A percentile compares a stretch with the other conserved stretches of the same genome.
Evolutionary conservation across 2,113 vertebrate genomes (phyloP).

Genomic region (Pardalotus punctatus): DNA sequence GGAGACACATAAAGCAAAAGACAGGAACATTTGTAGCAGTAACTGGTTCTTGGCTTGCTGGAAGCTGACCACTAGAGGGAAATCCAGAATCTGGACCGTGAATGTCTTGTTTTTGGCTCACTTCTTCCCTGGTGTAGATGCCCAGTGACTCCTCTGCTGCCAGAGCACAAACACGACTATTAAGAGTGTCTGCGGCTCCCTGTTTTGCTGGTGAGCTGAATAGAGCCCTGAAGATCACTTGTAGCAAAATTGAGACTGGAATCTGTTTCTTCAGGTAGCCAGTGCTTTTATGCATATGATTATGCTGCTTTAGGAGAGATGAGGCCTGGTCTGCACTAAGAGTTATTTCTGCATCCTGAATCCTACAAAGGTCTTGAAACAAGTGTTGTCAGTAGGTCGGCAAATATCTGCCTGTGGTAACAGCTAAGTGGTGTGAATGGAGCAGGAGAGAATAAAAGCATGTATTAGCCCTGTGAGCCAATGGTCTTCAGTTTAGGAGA

Average conservation of each 20-base stretch:
- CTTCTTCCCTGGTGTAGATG: not conserved
- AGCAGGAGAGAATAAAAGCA: not conserved
- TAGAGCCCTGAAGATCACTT: not conserved
- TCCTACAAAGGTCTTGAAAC: not conserved
- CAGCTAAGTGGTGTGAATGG: not conserved
- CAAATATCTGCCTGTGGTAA: not conserved
- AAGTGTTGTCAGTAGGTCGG: not conserved
- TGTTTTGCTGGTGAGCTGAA: not conserved
- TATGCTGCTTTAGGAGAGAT: not conserved
- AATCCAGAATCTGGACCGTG: not conserved
- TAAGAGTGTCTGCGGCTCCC: not conserved
- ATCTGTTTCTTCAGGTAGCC: not conserved
- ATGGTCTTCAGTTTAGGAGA: not conserved
- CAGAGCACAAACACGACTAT: not conserved
- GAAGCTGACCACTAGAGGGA: constrained; percentile 16
- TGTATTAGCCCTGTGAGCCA: not conserved
- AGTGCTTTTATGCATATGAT: not conserved
- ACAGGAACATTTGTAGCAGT: not conserved
- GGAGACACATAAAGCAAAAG: not conserved
- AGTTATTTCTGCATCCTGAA: not conserved
- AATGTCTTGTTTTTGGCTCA: not conserved
- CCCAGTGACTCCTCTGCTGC: not conserved
- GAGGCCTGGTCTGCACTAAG: not conserved
- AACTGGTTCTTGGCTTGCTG: not conserved
- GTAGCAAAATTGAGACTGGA: not conserved